Conservation (phyloP, 1,140 invertebrate species). For the Aphidius gifuensis region DNA sequence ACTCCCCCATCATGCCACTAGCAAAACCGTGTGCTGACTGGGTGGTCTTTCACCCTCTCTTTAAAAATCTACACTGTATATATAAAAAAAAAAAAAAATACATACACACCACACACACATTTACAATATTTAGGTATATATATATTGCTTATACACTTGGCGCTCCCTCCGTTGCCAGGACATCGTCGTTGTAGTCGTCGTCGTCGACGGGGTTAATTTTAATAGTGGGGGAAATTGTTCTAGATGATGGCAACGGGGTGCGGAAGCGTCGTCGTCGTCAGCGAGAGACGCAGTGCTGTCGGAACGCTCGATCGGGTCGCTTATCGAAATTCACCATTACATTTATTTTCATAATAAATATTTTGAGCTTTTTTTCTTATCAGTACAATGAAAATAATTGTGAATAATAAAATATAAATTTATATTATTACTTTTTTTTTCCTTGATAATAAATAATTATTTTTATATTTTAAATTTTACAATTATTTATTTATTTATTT, state of each 20-base stretch:
- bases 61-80: too few relatives aligned
- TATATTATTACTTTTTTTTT: neutral
- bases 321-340: constrained; percentile 21
- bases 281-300: constrained; percentile 54
- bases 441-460: neutral
- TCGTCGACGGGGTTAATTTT: constrained; percentile 24
- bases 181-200: constrained; percentile 20
- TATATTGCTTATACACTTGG: constrained; percentile 7
- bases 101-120: neutral
- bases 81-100: too few relatives aligned
- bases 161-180: constrained; percentile 26
- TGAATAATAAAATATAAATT: neutral
- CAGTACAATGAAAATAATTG: constrained; percentile 1
- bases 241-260: constrained; percentile 36
- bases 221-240: constrained; percentile 19
- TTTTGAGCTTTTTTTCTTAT: neutral
- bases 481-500: neutral
- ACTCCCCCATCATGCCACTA: neutral
- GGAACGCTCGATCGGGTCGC: constrained; percentile 48
- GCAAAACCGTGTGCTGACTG: constrained; percentile 2
- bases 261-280: constrained; percentile 42
- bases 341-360: constrained; percentile 1
- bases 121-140: too few relatives aligned
- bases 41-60: too few relatives aligned
- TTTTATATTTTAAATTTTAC: neutral